Evolutionary conservation across 2,113 vertebrate species (phyloP).

Genomic region (Herpetotheres cachinnans): DNA sequence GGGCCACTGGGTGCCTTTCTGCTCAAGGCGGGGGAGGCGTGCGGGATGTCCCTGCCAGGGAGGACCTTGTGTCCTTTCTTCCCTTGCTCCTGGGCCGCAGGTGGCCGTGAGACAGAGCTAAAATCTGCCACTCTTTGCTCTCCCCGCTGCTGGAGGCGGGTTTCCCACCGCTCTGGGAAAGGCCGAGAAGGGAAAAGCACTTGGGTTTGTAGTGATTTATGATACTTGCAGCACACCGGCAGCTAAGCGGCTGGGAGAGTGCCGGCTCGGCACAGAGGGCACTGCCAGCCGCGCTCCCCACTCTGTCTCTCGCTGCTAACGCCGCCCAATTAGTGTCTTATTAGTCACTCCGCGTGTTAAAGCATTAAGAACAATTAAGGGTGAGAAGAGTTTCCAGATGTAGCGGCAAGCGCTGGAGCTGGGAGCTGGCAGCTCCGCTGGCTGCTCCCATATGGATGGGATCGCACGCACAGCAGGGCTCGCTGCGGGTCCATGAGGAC

Average conservation of each 20-base stretch:
- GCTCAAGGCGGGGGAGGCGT: accelerated
- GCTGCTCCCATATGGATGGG: constrained; percentile 16
- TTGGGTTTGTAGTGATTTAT: not conserved
- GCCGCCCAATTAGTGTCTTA: constrained; percentile 66
- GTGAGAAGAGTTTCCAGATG: constrained; percentile 72
- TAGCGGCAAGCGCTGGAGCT: not conserved
- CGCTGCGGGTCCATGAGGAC: accelerated
- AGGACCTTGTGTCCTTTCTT: not conserved
- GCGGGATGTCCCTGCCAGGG: accelerated
- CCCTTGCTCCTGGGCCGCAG: accelerated
- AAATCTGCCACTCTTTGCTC: not conserved
- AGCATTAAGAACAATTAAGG: constrained; percentile 73
- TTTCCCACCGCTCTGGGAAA: not conserved
- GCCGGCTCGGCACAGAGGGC: not conserved
- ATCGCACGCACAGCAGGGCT: accelerated
- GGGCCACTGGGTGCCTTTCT: not conserved
- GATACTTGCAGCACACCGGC: not conserved
- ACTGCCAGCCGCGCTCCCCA: not conserved
- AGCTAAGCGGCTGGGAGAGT: not conserved
- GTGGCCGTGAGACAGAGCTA: not conserved
- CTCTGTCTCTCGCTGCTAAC: not conserved
- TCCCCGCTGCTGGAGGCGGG: not conserved
- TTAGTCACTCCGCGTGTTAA: constrained; percentile 64
- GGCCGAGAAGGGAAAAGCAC: not conserved
- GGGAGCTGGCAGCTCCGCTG: constrained; percentile 1